Evolutionary conservation across 2,888 invertebrate genomes (phyloP).

Genomic region (Tyria jacobaeae): DNA sequence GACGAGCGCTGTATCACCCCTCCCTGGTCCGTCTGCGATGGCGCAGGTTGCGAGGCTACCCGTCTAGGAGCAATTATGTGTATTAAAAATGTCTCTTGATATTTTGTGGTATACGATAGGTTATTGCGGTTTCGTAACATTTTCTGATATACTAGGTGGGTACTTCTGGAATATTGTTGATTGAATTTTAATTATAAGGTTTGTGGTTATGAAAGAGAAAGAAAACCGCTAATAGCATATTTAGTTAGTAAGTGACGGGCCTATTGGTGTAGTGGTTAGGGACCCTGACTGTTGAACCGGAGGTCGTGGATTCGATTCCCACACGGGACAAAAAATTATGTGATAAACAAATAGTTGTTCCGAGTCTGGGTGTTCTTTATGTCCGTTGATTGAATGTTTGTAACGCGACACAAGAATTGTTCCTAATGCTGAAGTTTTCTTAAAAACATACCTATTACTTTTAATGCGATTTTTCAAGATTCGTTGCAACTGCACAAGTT

Average conservation of each 20-base stretch:
- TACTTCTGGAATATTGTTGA: not conserved
- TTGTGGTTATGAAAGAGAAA: not conserved
- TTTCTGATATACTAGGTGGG: not conserved
- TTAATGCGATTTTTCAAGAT: too few species aligned
- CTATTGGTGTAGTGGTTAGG: not conserved
- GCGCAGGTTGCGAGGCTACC: constrained; percentile 58
- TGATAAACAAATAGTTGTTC: too few species aligned
- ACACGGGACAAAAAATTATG: too few species aligned
- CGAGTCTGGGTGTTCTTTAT: too few species aligned
- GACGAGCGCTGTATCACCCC: constrained; percentile 42
- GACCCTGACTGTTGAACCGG: too few species aligned
- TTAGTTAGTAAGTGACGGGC: not conserved
- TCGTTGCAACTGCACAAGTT: too few species aligned
- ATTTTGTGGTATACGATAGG: constrained; percentile 35
- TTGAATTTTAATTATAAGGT: not conserved
- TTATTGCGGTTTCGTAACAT: constrained; percentile 14
- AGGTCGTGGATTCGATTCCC: too few species aligned
- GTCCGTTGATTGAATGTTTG: too few species aligned
- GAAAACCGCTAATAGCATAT: not conserved
- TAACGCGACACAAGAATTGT: too few species aligned
- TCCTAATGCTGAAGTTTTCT: too few species aligned
- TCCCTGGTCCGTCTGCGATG: constrained; percentile 62
- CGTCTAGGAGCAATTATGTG: constrained; percentile 61
- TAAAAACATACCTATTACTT: too few species aligned
- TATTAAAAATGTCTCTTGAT: constrained; percentile 53